phyloP scores from a whole-genome alignment of 2,113 vertebrate genomes.

The Hassar affinis region DNA sequence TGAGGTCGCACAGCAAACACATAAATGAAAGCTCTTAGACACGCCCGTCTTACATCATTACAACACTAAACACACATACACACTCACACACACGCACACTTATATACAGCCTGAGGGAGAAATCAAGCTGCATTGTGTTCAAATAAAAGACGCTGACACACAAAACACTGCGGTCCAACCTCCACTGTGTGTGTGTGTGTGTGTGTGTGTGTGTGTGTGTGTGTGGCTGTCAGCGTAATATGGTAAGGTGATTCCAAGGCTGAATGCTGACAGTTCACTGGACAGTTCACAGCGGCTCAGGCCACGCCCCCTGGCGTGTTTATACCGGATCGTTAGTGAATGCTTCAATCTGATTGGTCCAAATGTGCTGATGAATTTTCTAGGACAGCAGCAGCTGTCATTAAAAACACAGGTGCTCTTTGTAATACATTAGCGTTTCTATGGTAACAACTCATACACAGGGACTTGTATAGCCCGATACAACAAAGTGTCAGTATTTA shows the following conservation, averaged over 20 bases:
- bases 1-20: constrained; percentile 7
- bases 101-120: neutral
- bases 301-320: neutral
- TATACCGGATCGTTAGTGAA: neutral
- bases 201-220: neutral
- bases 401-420: neutral
- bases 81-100: constrained; percentile 11
- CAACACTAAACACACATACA: constrained; percentile 25
- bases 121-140: neutral
- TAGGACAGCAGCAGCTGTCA: neutral
- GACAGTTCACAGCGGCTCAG: neutral
- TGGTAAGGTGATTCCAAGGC: constrained; percentile 30
- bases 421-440: neutral
- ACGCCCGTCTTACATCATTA: neutral
- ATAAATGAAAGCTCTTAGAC: neutral
- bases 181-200: neutral
- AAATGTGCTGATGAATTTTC: neutral
- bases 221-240: constrained; percentile 32
- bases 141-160: constrained; percentile 21
- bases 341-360: neutral
- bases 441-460: neutral
- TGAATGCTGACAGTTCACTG: neutral
- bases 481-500: neutral
- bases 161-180: neutral
- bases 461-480: neutral